Conservation (phyloP, 23 tunicate genomes). For the Trididemnum clinides region DNA sequence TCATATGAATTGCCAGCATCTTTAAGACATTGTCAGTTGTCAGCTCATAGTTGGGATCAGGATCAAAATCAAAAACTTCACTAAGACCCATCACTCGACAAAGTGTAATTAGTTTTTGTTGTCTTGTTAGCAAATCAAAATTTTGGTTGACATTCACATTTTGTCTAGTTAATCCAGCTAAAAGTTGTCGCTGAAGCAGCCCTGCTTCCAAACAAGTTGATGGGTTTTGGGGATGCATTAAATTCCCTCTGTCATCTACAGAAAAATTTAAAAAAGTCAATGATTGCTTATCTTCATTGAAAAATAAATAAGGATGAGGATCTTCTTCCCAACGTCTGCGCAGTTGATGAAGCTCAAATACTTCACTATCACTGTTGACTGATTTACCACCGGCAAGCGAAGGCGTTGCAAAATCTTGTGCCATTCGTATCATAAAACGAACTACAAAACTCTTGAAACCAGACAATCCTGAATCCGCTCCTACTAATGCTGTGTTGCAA, state of each 20-base stretch:
- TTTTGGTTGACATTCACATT: conserved; percentile 28
- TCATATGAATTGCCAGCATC: conserved; percentile 69
- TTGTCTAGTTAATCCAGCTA: not conserved
- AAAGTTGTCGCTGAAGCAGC: not conserved
- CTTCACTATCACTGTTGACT: not conserved
- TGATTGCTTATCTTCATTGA: conserved; percentile 59
- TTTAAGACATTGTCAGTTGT: conserved; percentile 83
- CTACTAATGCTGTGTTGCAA: conserved; percentile 10
- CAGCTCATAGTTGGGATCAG: conserved; percentile 68
- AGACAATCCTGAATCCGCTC: not conserved
- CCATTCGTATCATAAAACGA: conserved; percentile 61
- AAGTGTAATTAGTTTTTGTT: conserved; percentile 32
- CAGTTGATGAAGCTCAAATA: conserved; percentile 52
- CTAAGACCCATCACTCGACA: conserved; percentile 36
- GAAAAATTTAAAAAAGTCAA: conserved; percentile 62
- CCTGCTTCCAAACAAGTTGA: not conserved
- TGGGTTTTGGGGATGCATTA: conserved; percentile 21
- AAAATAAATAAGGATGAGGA: conserved; percentile 66
- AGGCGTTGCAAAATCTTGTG: conserved; percentile 67
- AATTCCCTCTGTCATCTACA: conserved; percentile 28
- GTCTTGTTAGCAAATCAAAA: conserved; percentile 28
- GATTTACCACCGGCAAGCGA: conserved; percentile 19
- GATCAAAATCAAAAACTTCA: conserved; percentile 42
- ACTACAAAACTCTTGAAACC: conserved; percentile 53
- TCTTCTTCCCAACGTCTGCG: conserved; percentile 63